Conservation (phyloP, 2,888 invertebrate species). For the Leptogaster cylindrica region DNA sequence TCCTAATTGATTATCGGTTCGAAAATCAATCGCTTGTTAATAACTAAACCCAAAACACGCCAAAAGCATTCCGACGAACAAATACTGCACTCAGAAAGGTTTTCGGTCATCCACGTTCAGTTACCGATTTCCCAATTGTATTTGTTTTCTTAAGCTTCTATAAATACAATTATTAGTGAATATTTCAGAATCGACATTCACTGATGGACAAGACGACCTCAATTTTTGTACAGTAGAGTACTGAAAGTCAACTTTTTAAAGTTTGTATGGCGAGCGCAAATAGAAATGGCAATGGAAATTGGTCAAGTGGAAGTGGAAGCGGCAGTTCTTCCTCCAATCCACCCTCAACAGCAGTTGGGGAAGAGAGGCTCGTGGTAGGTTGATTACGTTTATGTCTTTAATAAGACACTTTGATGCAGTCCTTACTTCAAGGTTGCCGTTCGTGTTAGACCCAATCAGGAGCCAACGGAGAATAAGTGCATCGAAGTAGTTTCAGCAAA, state of each 20-base stretch:
- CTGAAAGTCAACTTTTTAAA: not conserved
- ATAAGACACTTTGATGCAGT: not conserved
- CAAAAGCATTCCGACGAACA: too few species aligned
- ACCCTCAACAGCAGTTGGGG: constrained; percentile 54
- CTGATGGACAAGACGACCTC: not conserved
- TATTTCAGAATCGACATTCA: constrained; percentile 6
- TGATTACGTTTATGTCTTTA: not conserved
- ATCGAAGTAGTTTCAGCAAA: constrained; percentile 61
- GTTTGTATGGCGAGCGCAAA: constrained; percentile 28
- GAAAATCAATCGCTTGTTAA: constrained; percentile 5
- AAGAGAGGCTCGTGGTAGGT: constrained; percentile 60
- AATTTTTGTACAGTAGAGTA: not conserved
- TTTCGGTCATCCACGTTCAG: too few species aligned
- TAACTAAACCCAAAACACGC: too few species aligned
- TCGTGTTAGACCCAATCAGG: constrained; percentile 85
- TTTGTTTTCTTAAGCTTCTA: too few species aligned
- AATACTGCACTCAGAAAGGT: too few species aligned
- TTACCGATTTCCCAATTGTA: too few species aligned
- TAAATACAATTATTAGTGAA: not conserved
- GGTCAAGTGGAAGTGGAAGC: constrained; percentile 54
- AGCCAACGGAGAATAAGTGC: constrained; percentile 67
- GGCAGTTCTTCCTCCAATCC: constrained; percentile 53
- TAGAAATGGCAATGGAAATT: constrained; percentile 51
- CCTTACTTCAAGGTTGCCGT: constrained; percentile 83
- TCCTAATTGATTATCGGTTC: constrained; percentile 25